Base-by-base conservation (phyloP, 2,797 vertebrate genomes). In the Enteromius anoplus region DNA sequence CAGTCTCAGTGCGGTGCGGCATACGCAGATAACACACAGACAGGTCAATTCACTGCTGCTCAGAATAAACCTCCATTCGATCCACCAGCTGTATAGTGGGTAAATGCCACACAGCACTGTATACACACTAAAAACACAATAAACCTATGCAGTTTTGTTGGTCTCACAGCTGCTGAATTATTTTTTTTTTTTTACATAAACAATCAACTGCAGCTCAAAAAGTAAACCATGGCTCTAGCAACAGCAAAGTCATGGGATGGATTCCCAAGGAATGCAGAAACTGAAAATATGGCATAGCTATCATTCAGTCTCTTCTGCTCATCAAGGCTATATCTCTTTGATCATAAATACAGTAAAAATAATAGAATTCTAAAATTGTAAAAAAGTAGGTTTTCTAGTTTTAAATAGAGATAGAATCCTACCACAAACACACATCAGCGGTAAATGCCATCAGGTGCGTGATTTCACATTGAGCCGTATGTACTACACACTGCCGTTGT, bases 1-100 rank as follows among this genome's bases (percentile, higher is more conserved):
- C 64, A 23, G 70, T 79, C 73, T 80, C 51, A 76, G 49, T 60
- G 40, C 21, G 21, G 7, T 51, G 49, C 21, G 3, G n/a, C 53
- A 62, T 71, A 83, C 62, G 65, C 14, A 53, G 26, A 70, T 66
- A 86, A 76, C 75, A 81, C 82, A 88, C 75, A 82, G 64, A 17
- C 55, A 83, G 85, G 76, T 84, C 84, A 49, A 65, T 75, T 55
- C 34, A 29, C 72, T 69, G 47, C 23, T 47, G 12, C 49, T 70
- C 23, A 55, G 51, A 80, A 80, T 79, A 79, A 68, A 79, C 47
- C 47, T 40, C 12, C 45, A 15, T 15, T 37, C 11, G 3, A 12
- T 75, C 51, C 5, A 37, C 23, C 42, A 3, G 3, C 47, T 26
- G 23, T 37, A 64, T 34, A 77, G 26, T 17, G 0, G 5, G 21